A percentile compares a stretch with the other conserved stretches of the same genome.
These are phyloP conservation scores for Drosophila melanocephala DNA, from an alignment of 2,888 invertebrate genomes.

Conservation along the genomic window DNA sequence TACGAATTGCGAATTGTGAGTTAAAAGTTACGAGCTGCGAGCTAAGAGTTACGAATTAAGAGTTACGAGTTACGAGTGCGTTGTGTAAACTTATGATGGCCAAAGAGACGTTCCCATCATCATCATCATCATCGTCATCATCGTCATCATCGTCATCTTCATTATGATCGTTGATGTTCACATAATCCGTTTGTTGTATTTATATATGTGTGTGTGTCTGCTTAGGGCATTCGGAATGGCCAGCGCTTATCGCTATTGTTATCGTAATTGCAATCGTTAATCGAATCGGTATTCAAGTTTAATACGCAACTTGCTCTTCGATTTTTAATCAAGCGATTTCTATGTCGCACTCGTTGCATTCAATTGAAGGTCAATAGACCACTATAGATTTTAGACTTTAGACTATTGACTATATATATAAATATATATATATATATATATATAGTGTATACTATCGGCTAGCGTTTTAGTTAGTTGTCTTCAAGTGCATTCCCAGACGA, in stretches of 20 bases:
- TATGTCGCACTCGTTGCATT: slow-evolving; percentile 63
- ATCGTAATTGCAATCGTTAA: slow-evolving; percentile 33
- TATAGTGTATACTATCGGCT: background rate
- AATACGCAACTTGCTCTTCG: slow-evolving; percentile 69
- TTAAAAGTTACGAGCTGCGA: background rate
- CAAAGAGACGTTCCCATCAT: slow-evolving; percentile 18
- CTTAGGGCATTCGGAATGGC: slow-evolving; percentile 24
- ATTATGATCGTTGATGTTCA: slow-evolving; percentile 16
- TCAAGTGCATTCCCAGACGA: slow-evolving; percentile 35
- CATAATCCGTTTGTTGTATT: slow-evolving; percentile 15
- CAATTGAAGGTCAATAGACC: slow-evolving; percentile 41
- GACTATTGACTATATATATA: background rate
- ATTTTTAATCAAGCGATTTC: slow-evolving; percentile 70
- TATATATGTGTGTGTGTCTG: background rate
- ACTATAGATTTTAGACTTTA: background rate
- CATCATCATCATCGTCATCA: slow-evolving; percentile 7
- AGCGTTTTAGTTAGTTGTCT: background rate
- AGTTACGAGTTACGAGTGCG: slow-evolving; percentile 3
- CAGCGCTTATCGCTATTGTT: background rate
- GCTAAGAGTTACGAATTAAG: background rate
- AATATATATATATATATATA: background rate
- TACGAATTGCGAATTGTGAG: slow-evolving; percentile 11
- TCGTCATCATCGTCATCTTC: slow-evolving; percentile 5
- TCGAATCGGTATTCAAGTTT: slow-evolving; percentile 64
- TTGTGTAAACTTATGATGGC: slow-evolving; percentile 12